Percentiles rank a stretch among this genome's conserved stretches.
Evolutionary conservation across 2,797 vertebrate genomes (phyloP).

Genomic region (Scyliorhinus canicula): DNA sequence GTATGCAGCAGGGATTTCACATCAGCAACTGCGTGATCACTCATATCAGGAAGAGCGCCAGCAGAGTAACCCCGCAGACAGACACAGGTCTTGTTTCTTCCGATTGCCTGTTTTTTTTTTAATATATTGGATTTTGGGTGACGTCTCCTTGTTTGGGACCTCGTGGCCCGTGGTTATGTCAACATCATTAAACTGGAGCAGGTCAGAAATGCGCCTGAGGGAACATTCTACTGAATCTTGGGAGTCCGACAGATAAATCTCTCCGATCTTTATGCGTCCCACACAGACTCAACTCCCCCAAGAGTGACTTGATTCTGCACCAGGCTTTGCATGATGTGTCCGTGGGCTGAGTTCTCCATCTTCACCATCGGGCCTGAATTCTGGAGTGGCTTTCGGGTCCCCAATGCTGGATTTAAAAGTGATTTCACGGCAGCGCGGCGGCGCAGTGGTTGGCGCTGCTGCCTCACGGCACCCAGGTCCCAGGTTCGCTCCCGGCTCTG

Average conservation of each 20-base stretch:
- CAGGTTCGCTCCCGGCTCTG: too few species aligned
- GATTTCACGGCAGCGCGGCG: too few species aligned
- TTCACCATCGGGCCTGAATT: neutral
- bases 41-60: neutral
- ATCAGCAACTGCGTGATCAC: neutral
- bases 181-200: conserved; percentile 29
- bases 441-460: too few species aligned
- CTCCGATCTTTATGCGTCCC: neutral
- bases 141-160: neutral
- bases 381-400: neutral
- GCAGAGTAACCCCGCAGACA: neutral
- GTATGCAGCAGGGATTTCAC: conserved; percentile 3
- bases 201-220: neutral
- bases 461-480: too few species aligned
- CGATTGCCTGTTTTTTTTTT: neutral
- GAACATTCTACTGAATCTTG: neutral
- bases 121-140: neutral
- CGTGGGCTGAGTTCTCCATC: neutral
- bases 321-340: neutral
- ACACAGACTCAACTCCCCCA: neutral
- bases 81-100: neutral
- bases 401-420: neutral
- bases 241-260: neutral
- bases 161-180: neutral
- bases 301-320: neutral